Percentiles rank a stretch among this genome's conserved stretches.
These are phyloP conservation scores for Scomber scombrus DNA, from an alignment of 2,113 vertebrate species.

Conservation along the genomic window DNA sequence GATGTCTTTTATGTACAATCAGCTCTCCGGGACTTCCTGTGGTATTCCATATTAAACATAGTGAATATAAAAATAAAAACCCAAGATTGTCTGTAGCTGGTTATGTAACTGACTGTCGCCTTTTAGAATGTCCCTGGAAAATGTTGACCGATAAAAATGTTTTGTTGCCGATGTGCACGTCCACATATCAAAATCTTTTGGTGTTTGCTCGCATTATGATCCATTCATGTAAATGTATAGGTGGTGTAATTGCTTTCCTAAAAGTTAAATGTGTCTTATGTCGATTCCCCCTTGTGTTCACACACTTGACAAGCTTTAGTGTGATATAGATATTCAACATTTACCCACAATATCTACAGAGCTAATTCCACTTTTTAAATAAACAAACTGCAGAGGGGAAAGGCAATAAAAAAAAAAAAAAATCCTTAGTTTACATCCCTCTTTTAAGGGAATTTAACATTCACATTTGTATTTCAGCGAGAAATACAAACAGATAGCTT, in stretches of 20 bases:
- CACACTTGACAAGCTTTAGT: constrained; percentile 29
- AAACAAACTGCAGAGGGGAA: constrained; percentile 32
- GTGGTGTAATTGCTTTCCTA: neutral
- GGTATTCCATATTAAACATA: constrained; percentile 61
- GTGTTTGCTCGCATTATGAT: constrained; percentile 11
- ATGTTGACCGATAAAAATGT: neutral
- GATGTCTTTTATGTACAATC: constrained; percentile 76
- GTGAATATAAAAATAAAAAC: constrained; percentile 81
- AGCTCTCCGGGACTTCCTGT: constrained; percentile 67
- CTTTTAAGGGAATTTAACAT: constrained; percentile 58
- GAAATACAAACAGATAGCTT: constrained; percentile 54
- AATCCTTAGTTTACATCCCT: constrained; percentile 37
- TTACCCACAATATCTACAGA: constrained; percentile 31
- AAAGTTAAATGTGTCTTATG: neutral
- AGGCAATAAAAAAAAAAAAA: constrained; percentile 27
- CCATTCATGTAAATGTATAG: neutral
- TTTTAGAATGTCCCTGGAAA: constrained; percentile 30
- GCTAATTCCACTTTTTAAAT: constrained; percentile 38
- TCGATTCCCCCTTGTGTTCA: neutral
- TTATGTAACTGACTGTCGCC: constrained; percentile 55
- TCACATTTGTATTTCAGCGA: constrained; percentile 58
- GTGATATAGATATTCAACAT: constrained; percentile 10
- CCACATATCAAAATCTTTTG: neutral
- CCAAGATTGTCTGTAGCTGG: constrained; percentile 81
- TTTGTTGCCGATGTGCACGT: neutral